Evolutionary conservation across 2,797 vertebrate species (phyloP).

Genomic region (Eulemur rubriventer): DNA sequence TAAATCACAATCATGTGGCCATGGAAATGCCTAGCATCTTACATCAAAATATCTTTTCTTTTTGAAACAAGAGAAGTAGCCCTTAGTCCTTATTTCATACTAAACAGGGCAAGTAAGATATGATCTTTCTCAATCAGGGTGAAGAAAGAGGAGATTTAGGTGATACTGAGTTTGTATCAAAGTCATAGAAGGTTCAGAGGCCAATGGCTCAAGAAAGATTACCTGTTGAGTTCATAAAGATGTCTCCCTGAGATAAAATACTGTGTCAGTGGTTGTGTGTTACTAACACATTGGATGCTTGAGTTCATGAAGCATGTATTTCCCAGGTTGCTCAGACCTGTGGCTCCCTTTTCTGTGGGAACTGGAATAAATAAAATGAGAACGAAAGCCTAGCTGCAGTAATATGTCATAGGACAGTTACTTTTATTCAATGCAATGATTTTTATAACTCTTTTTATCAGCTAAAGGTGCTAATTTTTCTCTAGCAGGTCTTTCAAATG

Average conservation of each 20-base stretch:
- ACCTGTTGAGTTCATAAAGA: conserved; percentile 99
- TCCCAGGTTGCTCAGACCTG: conserved; percentile 97
- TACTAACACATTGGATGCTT: conserved; percentile 99
- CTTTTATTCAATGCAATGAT: conserved; percentile 6
- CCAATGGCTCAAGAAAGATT: neutral
- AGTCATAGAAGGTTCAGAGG: conserved; percentile 27
- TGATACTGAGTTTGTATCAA: conserved; percentile 10
- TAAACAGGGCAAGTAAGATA: conserved; percentile 41
- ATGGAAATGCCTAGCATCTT: conserved; percentile 39
- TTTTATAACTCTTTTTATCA: neutral
- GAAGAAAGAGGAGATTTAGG: conserved; percentile 38
- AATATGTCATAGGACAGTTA: neutral
- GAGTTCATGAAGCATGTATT: conserved; percentile 99
- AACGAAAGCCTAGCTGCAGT: neutral
- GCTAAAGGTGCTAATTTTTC: neutral
- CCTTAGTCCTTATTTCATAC: conserved; percentile 22
- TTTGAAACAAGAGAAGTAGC: neutral
- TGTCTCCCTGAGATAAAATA: conserved; percentile 99
- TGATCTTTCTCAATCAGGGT: neutral
- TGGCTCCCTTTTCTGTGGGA: conserved; percentile 98
- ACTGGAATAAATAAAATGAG: conserved; percentile 85
- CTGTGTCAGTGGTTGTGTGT: conserved; percentile 96
- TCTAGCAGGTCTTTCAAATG: neutral
- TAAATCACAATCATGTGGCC: conserved; percentile 34
- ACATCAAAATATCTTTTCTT: conserved; percentile 34